A percentile compares a stretch with the other conserved stretches of the same genome.
These are phyloP conservation scores for Goniozus legneri DNA, from an alignment of 1,140 invertebrate genomes.

Conservation along the genomic window DNA sequence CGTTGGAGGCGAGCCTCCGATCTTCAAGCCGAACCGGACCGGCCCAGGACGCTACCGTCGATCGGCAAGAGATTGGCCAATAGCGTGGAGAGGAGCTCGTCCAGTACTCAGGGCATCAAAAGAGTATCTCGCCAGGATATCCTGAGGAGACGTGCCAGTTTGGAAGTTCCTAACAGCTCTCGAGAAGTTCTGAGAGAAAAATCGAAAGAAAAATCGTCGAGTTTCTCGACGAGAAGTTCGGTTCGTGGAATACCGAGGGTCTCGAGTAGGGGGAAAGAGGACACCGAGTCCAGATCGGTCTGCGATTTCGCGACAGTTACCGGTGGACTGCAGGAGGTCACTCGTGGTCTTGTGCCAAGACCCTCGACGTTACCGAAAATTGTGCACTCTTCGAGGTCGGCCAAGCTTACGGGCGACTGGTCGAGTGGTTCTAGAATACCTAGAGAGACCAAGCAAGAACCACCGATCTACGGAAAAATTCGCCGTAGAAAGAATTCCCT, in stretches of 20 bases:
- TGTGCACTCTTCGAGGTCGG: constrained; percentile 20
- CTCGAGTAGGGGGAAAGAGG: constrained; percentile 5
- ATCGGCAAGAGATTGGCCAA: constrained; percentile 21
- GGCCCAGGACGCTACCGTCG: constrained; percentile 39
- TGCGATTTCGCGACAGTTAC: constrained; percentile 32
- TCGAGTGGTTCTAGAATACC: constrained; percentile 12
- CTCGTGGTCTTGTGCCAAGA: constrained; percentile 27
- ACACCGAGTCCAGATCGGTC: constrained; percentile 30
- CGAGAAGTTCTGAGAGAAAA: neutral
- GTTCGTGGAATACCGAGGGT: neutral
- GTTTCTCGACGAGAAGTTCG: constrained; percentile 9
- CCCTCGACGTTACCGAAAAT: constrained; percentile 47
- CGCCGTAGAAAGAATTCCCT: constrained; percentile 41
- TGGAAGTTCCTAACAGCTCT: constrained; percentile 16
- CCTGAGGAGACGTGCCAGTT: constrained; percentile 33
- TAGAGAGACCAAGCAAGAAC: constrained; percentile 32
- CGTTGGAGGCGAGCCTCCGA: constrained; percentile 19
- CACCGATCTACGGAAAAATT: constrained; percentile 46
- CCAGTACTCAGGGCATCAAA: constrained; percentile 9
- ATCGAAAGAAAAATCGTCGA: neutral
- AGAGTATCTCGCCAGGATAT: constrained; percentile 46
- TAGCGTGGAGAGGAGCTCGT: constrained; percentile 9
- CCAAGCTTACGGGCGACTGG: constrained; percentile 13
- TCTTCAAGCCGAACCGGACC: constrained; percentile 8
- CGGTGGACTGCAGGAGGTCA: constrained; percentile 19